Base-by-base conservation (phyloP, 2,113 vertebrate species). In the Tragelaphus strepsiceros region DNA sequence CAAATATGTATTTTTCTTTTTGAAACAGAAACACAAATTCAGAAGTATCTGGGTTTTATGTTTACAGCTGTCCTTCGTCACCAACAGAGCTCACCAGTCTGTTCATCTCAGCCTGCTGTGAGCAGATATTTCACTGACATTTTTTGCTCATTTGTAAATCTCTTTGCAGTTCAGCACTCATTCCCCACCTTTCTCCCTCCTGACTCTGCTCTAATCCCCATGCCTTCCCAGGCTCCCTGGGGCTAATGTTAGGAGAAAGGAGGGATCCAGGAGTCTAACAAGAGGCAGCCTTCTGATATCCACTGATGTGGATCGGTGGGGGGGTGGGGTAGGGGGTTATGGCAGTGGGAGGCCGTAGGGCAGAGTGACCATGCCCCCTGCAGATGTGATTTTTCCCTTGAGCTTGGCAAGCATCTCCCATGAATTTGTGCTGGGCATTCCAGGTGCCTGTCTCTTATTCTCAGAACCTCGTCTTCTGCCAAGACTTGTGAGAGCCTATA, bases 21-120 rank as follows among this genome's bases (percentile, higher is more conserved):
- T 90, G 86, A 94, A 98, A 83, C 81, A 94, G 85, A 64, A 96
- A 96, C 97, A 84, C 80, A 88, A 95, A 98, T 53, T 92, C 62
- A 90, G 91, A 80, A 83, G 94, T 30, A 90, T 96, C 94, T 95
- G 85, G 19, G 64, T 91, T 96, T 82, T n/a, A 14, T 95, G 85
- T 90, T 93, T 96, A 84, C 22, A 81, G 91, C 71, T 21, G 7
- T 64, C 46, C n/a, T 30, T 43, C 10, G 24, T 85, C 88, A 71
- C 74, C 6, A n/a, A 24, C 54, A 67, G 89, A 87, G 43, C 64
- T 83, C 64, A 43, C 39, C 53, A 59, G 24, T 67, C 59, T 64
- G 81, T n/a, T 88, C 85, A 7, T 58, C 49, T 90, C 43, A 58
- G 77, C 43, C 82, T 91, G 32, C 80, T 32, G 81, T 46, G 61